Base-by-base conservation (phyloP, 2,797 vertebrate species). In the Sebastes baramenuke region DNA sequence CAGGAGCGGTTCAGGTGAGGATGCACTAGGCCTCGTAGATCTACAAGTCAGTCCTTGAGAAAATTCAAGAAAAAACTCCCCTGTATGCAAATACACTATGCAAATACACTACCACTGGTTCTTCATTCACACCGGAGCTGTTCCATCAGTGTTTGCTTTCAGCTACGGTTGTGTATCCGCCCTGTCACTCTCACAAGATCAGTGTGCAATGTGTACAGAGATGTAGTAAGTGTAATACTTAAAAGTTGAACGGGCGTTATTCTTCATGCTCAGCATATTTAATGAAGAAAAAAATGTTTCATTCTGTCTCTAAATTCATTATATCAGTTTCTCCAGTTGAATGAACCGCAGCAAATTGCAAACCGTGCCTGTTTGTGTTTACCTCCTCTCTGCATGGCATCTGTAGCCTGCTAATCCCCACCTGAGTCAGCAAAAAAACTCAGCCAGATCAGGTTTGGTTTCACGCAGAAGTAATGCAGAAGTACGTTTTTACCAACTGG, bases 1-100 rank as follows among this genome's bases (percentile, higher is more conserved):
- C 97, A 98, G 88, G 97, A 98, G 86, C 92, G 97, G 80, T 97
- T 98, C 95, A 96, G 96, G 97, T 97, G 73, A 90, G 91, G 84
- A 30, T 27, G 22, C 36, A 14, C 18, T 13, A 16, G 20, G 18
- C 9, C 11, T 61, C 1, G 4, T n/a, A 2, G 4, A 18, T 6
- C 42, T 64, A 22, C 14, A 25, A 38, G 5, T 58, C 11, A 6
- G 10, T 68, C 18, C 46, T 65, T 38, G 24, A 38, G 4, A 74
- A 42, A 38, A 42, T 34, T 34, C 6, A 11, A 29, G 10, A 76
- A 36, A 38, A 22, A 8, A 49, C 10, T 58, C 4, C 10, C 61
- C 18, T 59, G 14, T 1, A 86, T 84, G 67, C 80, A 90, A 86
- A 88, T 86, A 18, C 20, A 29, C 29, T 62, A 18, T 58, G 22